Evolutionary conservation across 2,888 invertebrate species (phyloP).

Genomic region (Sphaerophoria taeniata): DNA sequence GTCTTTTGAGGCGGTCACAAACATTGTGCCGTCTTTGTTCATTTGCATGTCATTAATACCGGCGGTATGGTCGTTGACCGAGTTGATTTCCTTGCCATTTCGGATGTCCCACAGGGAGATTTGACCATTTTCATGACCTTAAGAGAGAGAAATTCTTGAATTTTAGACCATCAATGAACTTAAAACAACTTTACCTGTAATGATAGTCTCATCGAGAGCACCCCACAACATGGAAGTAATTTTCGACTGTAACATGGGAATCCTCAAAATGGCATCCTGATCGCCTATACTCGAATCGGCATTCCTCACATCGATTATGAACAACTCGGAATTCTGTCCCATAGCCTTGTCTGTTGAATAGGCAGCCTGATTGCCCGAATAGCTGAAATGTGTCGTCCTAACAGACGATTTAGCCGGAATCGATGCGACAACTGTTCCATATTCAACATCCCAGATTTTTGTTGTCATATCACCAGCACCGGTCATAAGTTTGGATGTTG

Average conservation of each 20-base stretch:
- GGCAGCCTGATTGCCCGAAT: slow-evolving; percentile 95
- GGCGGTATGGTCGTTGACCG: slow-evolving; percentile 91
- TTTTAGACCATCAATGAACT: too few species aligned
- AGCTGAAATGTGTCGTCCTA: slow-evolving; percentile 95
- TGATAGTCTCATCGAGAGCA: slow-evolving; percentile 93
- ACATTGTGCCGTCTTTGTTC: slow-evolving; percentile 96
- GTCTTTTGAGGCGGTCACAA: slow-evolving; percentile 98
- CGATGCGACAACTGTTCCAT: slow-evolving; percentile 90
- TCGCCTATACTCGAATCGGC: slow-evolving; percentile 88
- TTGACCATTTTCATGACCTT: slow-evolving; percentile 95
- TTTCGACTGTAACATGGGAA: slow-evolving; percentile 91
- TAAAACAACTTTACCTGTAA: slow-evolving; percentile 88
- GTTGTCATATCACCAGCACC: slow-evolving; percentile 98
- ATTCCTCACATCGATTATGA: slow-evolving; percentile 92
- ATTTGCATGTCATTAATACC: slow-evolving; percentile 98
- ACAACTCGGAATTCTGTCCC: slow-evolving; percentile 95
- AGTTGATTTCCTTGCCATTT: slow-evolving; percentile 91
- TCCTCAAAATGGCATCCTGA: slow-evolving; percentile 89
- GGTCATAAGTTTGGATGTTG: slow-evolving; percentile 93
- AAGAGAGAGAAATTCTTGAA: neutral
- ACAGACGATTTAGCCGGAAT: slow-evolving; percentile 94
- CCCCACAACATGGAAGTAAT: slow-evolving; percentile 98
- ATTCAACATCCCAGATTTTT: slow-evolving; percentile 96
- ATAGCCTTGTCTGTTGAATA: slow-evolving; percentile 97
- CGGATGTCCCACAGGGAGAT: slow-evolving; percentile 96